Conservation (phyloP, 2,797 vertebrate genomes). For the Tachyglossus aculeatus region DNA sequence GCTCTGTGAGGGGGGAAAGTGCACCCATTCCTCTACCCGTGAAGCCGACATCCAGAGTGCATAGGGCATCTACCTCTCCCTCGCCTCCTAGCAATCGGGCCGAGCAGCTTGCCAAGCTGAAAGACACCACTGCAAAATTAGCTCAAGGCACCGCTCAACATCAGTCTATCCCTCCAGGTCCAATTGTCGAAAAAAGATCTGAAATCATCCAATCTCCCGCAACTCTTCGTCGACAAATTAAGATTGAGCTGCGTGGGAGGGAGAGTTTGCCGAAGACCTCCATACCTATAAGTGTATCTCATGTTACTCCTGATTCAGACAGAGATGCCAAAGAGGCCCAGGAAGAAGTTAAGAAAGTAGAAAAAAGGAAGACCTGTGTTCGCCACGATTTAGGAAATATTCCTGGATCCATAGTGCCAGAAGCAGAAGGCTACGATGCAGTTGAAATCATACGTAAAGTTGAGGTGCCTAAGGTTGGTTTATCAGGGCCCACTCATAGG, state of each 20-base stretch:
- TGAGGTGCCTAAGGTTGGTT: conserved; percentile 65
- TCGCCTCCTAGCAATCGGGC: conserved; percentile 81
- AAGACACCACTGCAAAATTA: conserved; percentile 85
- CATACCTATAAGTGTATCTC: conserved; percentile 66
- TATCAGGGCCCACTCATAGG: conserved; percentile 70
- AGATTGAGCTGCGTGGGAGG: conserved; percentile 71
- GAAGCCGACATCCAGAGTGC: conserved; percentile 74
- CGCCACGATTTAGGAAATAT: conserved; percentile 74
- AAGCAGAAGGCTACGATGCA: conserved; percentile 70
- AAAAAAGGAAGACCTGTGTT: conserved; percentile 71
- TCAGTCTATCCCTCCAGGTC: conserved; percentile 60
- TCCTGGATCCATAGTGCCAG: conserved; percentile 70
- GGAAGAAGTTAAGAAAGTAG: conserved; percentile 77
- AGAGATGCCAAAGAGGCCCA: conserved; percentile 75
- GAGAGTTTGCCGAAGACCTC: conserved; percentile 57
- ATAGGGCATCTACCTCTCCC: conserved; percentile 66
- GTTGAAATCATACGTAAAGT: conserved; percentile 68
- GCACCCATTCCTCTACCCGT: conserved; percentile 71
- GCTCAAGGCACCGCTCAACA: conserved; percentile 71
- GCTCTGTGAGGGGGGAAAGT: conserved; percentile 69
- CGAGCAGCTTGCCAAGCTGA: conserved; percentile 85
- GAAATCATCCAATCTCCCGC: conserved; percentile 85
- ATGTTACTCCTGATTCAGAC: conserved; percentile 70
- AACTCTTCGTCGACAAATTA: conserved; percentile 85
- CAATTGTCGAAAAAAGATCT: conserved; percentile 80